Percentiles rank a stretch among this genome's conserved stretches.
Evolutionary conservation across 2,797 vertebrate species (phyloP).

Genomic region (Prionace glauca): DNA sequence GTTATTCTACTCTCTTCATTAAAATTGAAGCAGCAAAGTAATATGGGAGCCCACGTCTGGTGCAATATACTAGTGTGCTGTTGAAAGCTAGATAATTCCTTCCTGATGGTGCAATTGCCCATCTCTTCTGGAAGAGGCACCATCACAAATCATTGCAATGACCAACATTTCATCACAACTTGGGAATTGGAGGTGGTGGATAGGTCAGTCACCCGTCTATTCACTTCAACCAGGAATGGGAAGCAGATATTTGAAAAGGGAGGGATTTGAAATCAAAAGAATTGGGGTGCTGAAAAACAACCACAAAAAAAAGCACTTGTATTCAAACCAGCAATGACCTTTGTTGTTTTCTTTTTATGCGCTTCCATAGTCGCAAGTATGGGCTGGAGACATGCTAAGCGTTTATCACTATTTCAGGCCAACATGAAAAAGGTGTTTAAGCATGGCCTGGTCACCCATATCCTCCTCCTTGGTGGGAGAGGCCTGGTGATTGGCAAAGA

Average conservation of each 20-base stretch:
- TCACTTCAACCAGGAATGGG: background rate
- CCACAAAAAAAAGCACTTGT: background rate
- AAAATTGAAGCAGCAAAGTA: background rate
- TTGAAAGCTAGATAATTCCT: background rate
- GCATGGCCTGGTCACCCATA: background rate
- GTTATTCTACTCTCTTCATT: background rate
- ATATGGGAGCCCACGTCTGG: background rate
- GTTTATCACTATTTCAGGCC: background rate
- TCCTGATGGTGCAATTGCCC: background rate
- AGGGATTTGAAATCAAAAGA: background rate
- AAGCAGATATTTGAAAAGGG: background rate
- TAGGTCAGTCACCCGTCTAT: background rate
- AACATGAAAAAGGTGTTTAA: background rate
- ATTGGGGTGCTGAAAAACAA: background rate
- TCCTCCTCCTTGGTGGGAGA: background rate
- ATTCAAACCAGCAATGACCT: background rate
- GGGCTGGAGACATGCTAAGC: no score
- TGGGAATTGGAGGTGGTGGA: background rate
- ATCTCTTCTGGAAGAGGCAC: background rate
- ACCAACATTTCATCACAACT: background rate
- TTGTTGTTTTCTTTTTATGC: background rate
- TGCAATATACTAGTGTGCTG: background rate
- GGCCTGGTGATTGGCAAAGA: background rate
- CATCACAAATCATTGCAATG: background rate
- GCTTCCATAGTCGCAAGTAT: background rate